Percentiles rank a stretch among this genome's conserved stretches.
Conservation (phyloP, 1,140 invertebrate genomes). For the Psix sp. region DNA sequence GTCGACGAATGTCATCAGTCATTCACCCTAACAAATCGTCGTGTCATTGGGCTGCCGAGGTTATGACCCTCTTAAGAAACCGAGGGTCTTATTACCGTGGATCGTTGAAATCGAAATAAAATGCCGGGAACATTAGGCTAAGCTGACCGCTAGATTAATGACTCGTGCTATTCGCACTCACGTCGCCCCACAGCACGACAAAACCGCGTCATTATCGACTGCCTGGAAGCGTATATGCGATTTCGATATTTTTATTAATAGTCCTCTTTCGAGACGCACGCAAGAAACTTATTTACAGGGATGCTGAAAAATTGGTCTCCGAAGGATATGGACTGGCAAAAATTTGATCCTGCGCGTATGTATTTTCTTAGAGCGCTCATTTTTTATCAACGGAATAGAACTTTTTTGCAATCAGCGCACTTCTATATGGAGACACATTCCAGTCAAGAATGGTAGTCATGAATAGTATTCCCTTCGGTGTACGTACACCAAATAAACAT, state of each 20-base stretch:
- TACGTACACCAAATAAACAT: conserved; percentile 59
- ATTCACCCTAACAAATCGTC: conserved; percentile 56
- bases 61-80: conserved; percentile 55
- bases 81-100: conserved; percentile 48
- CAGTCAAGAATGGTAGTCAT: conserved; percentile 57
- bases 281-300: background rate
- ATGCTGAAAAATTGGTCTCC: background rate
- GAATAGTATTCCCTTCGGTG: conserved; percentile 57
- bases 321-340: background rate
- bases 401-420: conserved; percentile 33
- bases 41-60: conserved; percentile 56
- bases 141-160: conserved; percentile 58
- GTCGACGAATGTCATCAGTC: conserved; percentile 47
- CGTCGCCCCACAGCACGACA: conserved; percentile 28
- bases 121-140: conserved; percentile 56
- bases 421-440: conserved; percentile 47
- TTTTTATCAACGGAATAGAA: conserved; percentile 22
- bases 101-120: conserved; percentile 56
- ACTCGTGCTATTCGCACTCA: conserved; percentile 47
- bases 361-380: background rate
- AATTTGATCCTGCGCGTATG: background rate
- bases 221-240: conserved; percentile 11
- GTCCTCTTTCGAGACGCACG: background rate
- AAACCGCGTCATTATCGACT: conserved; percentile 29
- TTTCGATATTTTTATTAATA: conserved; percentile 13